phyloP scores from a whole-genome alignment of 2,113 vertebrate genomes.

The Opisthocomus hoazin region DNA sequence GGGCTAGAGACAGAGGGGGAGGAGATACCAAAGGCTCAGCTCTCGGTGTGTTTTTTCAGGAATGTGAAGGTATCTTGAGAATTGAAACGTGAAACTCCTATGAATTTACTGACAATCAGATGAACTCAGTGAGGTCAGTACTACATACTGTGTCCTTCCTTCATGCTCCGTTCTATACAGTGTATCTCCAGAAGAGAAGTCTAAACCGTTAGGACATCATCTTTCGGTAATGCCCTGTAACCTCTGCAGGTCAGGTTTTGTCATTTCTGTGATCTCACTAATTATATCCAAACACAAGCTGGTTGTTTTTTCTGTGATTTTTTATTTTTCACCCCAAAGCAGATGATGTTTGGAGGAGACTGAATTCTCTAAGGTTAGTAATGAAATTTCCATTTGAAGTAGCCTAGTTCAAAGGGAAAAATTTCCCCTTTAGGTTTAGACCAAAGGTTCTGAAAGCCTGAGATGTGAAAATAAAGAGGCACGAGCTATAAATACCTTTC shows the following conservation, averaged over 20 bases:
- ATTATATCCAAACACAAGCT: slow-evolving; percentile 20
- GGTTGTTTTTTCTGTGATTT: not conserved
- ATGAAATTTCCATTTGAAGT: slow-evolving; percentile 65
- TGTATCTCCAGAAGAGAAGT: not conserved
- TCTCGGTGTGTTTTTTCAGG: not conserved
- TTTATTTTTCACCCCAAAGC: not conserved
- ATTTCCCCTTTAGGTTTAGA: slow-evolving; percentile 60
- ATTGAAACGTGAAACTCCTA: not conserved
- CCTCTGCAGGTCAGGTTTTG: not conserved
- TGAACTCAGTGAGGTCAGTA: not conserved
- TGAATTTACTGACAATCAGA: not conserved
- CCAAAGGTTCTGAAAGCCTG: slow-evolving; percentile 56
- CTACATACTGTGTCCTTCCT: not conserved
- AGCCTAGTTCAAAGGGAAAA: slow-evolving; percentile 53
- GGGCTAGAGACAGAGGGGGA: not conserved
- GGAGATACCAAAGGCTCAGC: not conserved
- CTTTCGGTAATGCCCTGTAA: not conserved
- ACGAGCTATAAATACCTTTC: slow-evolving; percentile 34
- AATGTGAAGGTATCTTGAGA: not conserved
- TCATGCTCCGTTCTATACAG: not conserved
- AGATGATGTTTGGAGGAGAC: slow-evolving; percentile 17
- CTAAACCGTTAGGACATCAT: not conserved
- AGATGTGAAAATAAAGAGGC: slow-evolving; percentile 59
- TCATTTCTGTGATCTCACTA: slow-evolving; percentile 12
- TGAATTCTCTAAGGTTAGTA: slow-evolving; percentile 43